Percentiles rank a stretch among this genome's conserved stretches.
Evolutionary conservation across 2,797 vertebrate species (phyloP).

Genomic region (Microctenopoma steveboyesi): DNA sequence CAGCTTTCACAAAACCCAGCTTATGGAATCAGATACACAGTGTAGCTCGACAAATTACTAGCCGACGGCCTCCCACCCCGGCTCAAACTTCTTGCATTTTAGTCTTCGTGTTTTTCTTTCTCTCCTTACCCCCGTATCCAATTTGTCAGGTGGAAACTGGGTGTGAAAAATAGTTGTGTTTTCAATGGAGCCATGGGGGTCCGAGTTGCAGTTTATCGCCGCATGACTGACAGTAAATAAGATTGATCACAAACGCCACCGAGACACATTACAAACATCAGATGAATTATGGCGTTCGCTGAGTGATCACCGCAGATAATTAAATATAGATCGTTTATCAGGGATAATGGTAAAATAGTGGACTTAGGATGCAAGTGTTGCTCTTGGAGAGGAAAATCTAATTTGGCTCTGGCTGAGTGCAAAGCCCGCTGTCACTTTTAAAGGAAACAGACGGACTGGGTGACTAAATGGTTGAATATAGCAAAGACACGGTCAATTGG

Average conservation of each 20-base stretch:
- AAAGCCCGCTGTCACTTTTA: constrained; percentile 30
- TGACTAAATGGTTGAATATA: constrained; percentile 51
- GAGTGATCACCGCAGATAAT: constrained; percentile 36
- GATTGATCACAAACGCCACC: constrained; percentile 37
- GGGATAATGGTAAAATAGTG: constrained; percentile 5
- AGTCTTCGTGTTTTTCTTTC: constrained; percentile 2
- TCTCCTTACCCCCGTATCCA: constrained; percentile 10
- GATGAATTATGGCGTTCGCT: constrained; percentile 41
- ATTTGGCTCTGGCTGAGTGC: constrained; percentile 14
- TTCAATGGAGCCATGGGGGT: constrained; percentile 43
- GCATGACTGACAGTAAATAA: constrained; percentile 54
- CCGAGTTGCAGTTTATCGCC: constrained; percentile 47
- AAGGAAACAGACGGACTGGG: constrained; percentile 27
- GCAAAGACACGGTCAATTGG: constrained; percentile 54
- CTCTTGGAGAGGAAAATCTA: constrained; percentile 20
- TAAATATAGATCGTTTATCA: constrained; percentile 22
- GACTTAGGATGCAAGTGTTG: not conserved
- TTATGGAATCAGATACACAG: constrained; percentile 67
- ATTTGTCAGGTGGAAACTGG: constrained; percentile 70
- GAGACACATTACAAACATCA: constrained; percentile 30
- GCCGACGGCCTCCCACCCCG: constrained; percentile 41
- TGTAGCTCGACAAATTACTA: constrained; percentile 66
- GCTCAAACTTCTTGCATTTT: constrained; percentile 53
- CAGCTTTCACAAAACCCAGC: constrained; percentile 53
- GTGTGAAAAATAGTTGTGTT: constrained; percentile 63